Base-by-base conservation (phyloP, 2,113 vertebrate genomes). In the Laticauda laticaudata region DNA sequence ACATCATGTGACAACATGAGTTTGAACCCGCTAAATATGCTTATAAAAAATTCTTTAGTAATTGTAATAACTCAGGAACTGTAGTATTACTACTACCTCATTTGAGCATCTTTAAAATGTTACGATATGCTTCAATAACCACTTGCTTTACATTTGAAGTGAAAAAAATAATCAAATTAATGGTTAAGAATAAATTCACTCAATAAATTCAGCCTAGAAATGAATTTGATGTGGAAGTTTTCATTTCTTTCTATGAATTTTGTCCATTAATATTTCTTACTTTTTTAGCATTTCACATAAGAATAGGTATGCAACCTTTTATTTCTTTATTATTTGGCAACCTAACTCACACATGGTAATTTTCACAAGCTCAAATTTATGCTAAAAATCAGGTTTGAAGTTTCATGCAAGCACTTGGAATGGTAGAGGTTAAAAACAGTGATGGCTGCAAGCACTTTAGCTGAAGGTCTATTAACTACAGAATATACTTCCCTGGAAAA, bases 11-110 rank as follows among this genome's bases (percentile, higher is more conserved):
- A 53, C 51, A 53, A 53, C 51, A 12, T 12, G 51, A 53, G 51
- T 53, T 53, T 53, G 51, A 53, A 10, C 2, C 51, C 10, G 10
- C 51, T 53, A 11, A 11, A 53, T 53, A 88, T 21, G 18, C 14
- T 75, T 57, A 51, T 45, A 56, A 23, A 86, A 86, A 87, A 18
- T 18, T 5, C 9, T 59, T 4, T 29, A 48, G 7, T 86, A 61
- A 94, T 55, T 91, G 54, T 81, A 34, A 92, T 95, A 45, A 2
- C 53, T 91, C 93, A 92, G 64, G 53, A 94, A 96, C 93, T 0
- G 0, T 93, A 89, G 12, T 48, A 69, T 57, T 85, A 59, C 14
- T 92, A 14, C 90, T 95, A 48, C 92, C 92, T 55, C 92, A 89
- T 69, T 93, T 95, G 24, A 54, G 26, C 14, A 7, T 86, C 0